Conservation (phyloP, 1,140 invertebrate species). For the Bombus superbus region DNA sequence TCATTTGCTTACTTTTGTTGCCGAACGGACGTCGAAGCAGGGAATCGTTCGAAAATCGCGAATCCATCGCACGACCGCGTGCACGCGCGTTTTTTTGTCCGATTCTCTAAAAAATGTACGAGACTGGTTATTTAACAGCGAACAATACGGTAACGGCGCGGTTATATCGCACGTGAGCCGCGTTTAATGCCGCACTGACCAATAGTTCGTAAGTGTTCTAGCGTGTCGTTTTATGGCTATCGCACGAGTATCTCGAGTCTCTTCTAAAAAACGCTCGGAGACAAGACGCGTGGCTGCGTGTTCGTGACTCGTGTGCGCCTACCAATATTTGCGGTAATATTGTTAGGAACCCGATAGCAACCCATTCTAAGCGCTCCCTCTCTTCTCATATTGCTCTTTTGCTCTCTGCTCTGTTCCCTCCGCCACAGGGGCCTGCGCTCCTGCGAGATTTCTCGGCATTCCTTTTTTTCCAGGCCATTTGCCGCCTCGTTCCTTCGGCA, state of each 20-base stretch:
- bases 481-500: no score
- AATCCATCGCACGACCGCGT: neutral
- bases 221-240: conserved; percentile 63
- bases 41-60: neutral
- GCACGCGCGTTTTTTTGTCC: no score
- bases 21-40: neutral
- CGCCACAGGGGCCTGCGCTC: no score
- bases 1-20: no score
- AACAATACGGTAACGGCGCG: neutral
- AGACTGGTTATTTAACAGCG: neutral
- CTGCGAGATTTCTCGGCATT: no score
- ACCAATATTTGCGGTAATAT: conserved; percentile 75
- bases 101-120: neutral
- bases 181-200: conserved; percentile 61
- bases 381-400: neutral
- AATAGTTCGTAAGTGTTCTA: conserved; percentile 70
- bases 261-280: conserved; percentile 55
- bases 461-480: no score
- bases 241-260: conserved; percentile 55
- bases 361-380: conserved; percentile 60
- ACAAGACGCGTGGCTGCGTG: neutral
- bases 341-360: conserved; percentile 70
- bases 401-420: no score
- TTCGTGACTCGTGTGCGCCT: neutral
- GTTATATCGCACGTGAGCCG: conserved; percentile 65